These are phyloP conservation scores for Bovichtus variegatus DNA, from an alignment of 2,797 vertebrate species.

Conservation along the genomic window DNA sequence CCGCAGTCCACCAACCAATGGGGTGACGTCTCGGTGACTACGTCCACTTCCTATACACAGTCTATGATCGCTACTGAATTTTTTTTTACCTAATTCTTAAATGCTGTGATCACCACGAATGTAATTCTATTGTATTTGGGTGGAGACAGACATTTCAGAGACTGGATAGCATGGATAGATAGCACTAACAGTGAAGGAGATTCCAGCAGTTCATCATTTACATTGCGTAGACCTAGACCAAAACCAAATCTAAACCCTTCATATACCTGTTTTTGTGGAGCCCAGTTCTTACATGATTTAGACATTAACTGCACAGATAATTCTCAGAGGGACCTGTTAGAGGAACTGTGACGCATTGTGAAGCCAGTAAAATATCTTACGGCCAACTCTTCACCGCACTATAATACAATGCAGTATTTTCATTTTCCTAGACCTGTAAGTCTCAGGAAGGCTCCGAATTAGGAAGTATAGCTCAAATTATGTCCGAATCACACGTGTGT, in stretches of 20 bases:
- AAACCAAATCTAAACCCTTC: slow-evolving; percentile 7
- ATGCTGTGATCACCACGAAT: not conserved
- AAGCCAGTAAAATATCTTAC: slow-evolving; percentile 30
- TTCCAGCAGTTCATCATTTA: not conserved
- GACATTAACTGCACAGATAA: slow-evolving; percentile 30
- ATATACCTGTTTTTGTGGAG: slow-evolving; percentile 5
- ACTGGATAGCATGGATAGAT: not conserved
- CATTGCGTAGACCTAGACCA: not conserved
- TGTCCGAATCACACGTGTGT: slow-evolving; percentile 34
- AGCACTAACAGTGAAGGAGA: not conserved
- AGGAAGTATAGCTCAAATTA: slow-evolving; percentile 25
- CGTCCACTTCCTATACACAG: too few relatives aligned
- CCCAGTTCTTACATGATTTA: slow-evolving; percentile 4
- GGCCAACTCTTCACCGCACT: slow-evolving; percentile 3
- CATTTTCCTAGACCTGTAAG: slow-evolving; percentile 17
- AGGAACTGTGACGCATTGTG: slow-evolving; percentile 17
- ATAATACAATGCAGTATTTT: not conserved
- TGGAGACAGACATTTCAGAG: not conserved
- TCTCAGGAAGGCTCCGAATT: slow-evolving; percentile 29
- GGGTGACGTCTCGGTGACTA: too few relatives aligned
- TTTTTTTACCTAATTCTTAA: not conserved
- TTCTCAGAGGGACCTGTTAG: slow-evolving; percentile 23
- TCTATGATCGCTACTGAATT: not conserved
- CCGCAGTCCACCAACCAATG: too few relatives aligned
- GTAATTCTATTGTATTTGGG: not conserved